These are phyloP conservation scores for Xanthorhoe spadicearia DNA, from an alignment of 2,888 invertebrate species.

Conservation along the genomic window DNA sequence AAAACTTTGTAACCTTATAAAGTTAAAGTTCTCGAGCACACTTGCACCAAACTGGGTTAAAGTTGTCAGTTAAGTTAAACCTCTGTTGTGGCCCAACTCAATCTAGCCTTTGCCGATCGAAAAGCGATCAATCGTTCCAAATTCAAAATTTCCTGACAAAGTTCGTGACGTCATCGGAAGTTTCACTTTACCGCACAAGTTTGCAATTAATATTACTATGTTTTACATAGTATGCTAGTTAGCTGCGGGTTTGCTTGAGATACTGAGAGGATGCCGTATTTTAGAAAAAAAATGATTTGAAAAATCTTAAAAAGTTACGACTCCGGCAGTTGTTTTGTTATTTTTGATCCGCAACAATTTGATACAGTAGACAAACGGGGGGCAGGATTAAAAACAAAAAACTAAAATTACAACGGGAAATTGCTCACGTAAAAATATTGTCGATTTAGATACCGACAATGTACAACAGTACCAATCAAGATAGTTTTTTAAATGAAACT, in stretches of 20 bases:
- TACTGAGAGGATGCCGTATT: background rate
- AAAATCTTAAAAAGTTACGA: too few relatives aligned
- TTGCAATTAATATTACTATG: slow-evolving; percentile 24
- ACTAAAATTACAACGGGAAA: too few relatives aligned
- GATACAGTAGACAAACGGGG: too few relatives aligned
- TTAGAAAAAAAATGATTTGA: too few relatives aligned
- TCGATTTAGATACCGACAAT: too few relatives aligned
- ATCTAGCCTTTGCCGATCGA: slow-evolving; percentile 28
- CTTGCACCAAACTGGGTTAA: slow-evolving; percentile 19
- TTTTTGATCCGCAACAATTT: too few relatives aligned
- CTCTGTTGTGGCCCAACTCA: slow-evolving; percentile 26
- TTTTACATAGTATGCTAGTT: slow-evolving; percentile 6
- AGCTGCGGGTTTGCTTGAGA: slow-evolving; percentile 6
- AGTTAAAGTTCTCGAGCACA: slow-evolving; percentile 12
- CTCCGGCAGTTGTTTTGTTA: too few relatives aligned
- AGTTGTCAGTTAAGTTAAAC: slow-evolving; percentile 29
- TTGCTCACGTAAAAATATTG: too few relatives aligned
- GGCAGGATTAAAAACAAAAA: too few relatives aligned
- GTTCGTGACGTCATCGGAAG: slow-evolving; percentile 27
- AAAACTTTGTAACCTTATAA: slow-evolving; percentile 15
- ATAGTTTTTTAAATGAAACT: too few relatives aligned
- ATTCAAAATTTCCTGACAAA: slow-evolving; percentile 28
- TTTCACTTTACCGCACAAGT: slow-evolving; percentile 18
- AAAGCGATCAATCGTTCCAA: slow-evolving; percentile 37
- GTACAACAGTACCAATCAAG: too few relatives aligned